Evolutionary conservation across 2,888 invertebrate species (phyloP), one percentile per base, ranked within the genome.

Genomic region (Eumerus sabulonum): DNA sequence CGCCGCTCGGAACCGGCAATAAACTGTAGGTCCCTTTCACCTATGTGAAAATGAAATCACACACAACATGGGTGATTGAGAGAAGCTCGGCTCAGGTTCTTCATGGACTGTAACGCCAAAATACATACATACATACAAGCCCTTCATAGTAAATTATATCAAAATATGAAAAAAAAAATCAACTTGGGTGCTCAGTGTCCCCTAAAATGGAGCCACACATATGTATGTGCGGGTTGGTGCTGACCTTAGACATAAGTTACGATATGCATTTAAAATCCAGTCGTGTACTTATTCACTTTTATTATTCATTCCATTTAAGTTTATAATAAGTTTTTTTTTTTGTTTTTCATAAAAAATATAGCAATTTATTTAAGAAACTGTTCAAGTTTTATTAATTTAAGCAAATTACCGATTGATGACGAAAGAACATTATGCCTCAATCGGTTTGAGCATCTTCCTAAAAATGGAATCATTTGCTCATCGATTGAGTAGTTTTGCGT

Each of bases 91-190:
- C n/a, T n/a, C n/a, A n/a, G n/a, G n/a, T n/a, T n/a, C n/a, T n/a
- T n/a, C n/a, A n/a, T n/a, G n/a, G n/a, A n/a, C n/a, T n/a, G n/a
- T n/a, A n/a, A n/a, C n/a, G n/a, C n/a, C n/a, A n/a, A n/a, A n/a
- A n/a, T n/a, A n/a, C n/a, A n/a, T n/a, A n/a, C n/a, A n/a, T n/a
- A n/a, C n/a, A n/a, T n/a, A n/a, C n/a, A n/a, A n/a, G n/a, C 13
- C 44, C 12, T 9, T 44, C 1, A 44, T 44, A n/a, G 9, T 44
- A 44, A n/a, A 44, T 44, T 44, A 44, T 44, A n/a, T 11, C 12
- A 44, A 13, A 44, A 44, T 44, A 44, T 44, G 7, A 12, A 44
- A 44, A n/a, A 44, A 44, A 44, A 44, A 44, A n/a, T 1, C 13
- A 44, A 44, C 7, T 44, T 11, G 44, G 44, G 1, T 13, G 13